Conservation (phyloP, 2,797 vertebrate genomes). For the Silurus lanzhouensis region DNA sequence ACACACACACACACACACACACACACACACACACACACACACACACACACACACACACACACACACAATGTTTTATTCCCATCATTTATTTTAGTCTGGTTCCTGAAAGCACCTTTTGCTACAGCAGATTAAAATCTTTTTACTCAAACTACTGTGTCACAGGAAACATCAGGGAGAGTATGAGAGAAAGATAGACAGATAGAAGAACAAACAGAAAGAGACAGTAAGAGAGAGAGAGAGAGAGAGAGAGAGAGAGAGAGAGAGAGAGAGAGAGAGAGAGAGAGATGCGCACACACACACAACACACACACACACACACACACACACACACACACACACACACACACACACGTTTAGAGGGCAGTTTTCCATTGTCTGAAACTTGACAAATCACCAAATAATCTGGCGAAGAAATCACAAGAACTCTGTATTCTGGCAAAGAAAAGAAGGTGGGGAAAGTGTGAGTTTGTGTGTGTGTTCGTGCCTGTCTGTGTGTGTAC, state of each 20-base stretch:
- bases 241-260: too few species aligned
- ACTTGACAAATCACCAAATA: constrained; percentile 63
- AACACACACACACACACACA: not conserved
- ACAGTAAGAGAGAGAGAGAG: not conserved
- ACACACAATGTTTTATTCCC: not conserved
- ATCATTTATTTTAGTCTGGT: constrained; percentile 32
- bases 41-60: not conserved
- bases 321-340: too few species aligned
- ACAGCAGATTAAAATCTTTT: constrained; percentile 34
- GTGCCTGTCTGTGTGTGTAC: constrained; percentile 34
- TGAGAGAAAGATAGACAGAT: not conserved
- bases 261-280: not conserved
- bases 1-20: not conserved
- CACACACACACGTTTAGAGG: not conserved
- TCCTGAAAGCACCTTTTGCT: constrained; percentile 24
- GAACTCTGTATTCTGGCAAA: constrained; percentile 62
- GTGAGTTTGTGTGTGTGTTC: constrained; percentile 48
- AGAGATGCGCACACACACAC: not conserved
- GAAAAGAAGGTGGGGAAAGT: constrained; percentile 34
- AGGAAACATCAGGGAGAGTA: not conserved
- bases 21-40: not conserved
- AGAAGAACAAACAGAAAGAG: not conserved
- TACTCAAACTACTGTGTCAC: constrained; percentile 16
- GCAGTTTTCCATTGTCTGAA: not conserved
- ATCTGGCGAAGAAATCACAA: constrained; percentile 63